phyloP scores from a whole-genome alignment of 2,797 vertebrate genomes.

The Melanotaenia maccullochi region DNA sequence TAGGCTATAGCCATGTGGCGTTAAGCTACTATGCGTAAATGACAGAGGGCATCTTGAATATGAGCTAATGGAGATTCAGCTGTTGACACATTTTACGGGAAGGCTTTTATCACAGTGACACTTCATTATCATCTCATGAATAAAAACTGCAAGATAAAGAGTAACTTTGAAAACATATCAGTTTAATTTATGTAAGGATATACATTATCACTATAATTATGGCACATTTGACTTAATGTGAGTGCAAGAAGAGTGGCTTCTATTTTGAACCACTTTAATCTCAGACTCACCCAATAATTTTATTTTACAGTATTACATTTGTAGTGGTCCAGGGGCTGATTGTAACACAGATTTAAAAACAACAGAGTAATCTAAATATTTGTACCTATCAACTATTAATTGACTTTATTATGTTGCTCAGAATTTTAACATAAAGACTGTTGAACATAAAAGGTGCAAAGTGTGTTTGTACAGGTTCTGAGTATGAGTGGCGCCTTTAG shows the following conservation, averaged over 20 bases:
- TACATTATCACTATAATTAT: neutral
- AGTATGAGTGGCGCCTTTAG: neutral
- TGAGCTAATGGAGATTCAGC: constrained; percentile 18
- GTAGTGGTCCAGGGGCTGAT: no score
- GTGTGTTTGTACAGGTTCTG: neutral
- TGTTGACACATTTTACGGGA: constrained; percentile 20
- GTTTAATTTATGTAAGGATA: neutral
- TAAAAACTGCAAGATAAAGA: neutral
- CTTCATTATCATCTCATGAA: constrained; percentile 10
- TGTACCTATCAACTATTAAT: neutral
- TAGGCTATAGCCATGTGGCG: constrained; percentile 25
- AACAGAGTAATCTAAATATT: neutral
- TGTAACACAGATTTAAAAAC: no score
- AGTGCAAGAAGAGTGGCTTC: neutral
- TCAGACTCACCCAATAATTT: neutral
- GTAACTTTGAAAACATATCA: neutral
- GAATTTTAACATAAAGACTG: neutral
- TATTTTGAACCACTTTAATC: neutral
- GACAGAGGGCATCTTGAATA: neutral
- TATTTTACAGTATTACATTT: neutral
- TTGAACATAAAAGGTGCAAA: neutral
- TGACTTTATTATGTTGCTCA: neutral
- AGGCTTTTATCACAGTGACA: constrained; percentile 1
- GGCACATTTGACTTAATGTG: neutral
- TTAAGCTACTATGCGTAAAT: constrained; percentile 14